These are phyloP conservation scores for Antigone vipio DNA, from an alignment of 2,113 vertebrate species.

Conservation along the genomic window DNA sequence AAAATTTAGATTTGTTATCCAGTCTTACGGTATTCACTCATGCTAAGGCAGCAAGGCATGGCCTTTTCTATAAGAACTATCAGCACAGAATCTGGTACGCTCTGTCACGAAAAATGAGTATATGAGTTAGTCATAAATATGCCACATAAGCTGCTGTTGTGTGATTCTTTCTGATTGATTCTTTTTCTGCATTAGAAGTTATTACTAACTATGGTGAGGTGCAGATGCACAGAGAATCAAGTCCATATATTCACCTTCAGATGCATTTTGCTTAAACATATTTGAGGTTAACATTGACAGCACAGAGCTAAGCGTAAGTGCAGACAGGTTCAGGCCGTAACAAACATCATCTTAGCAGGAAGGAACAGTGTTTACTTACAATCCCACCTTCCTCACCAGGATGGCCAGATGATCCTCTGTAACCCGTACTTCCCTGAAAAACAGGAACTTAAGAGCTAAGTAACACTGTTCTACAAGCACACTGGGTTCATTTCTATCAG, in stretches of 20 bases:
- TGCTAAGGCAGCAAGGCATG: neutral
- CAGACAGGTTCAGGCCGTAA: neutral
- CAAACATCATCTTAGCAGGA: neutral
- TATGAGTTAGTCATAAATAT: neutral
- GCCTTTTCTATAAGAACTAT: neutral
- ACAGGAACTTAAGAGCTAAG: neutral
- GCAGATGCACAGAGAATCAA: neutral
- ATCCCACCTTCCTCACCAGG: conserved; percentile 84
- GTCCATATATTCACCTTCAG: neutral
- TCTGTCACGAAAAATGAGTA: neutral
- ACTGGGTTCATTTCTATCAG: neutral
- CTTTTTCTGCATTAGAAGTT: neutral
- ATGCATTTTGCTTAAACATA: neutral
- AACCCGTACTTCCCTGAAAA: conserved; percentile 77
- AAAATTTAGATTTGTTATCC: neutral
- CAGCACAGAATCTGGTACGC: neutral
- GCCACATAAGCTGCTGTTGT: neutral
- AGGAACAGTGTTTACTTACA: conserved; percentile 73
- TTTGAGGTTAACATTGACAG: neutral
- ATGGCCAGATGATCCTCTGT: conserved; percentile 75
- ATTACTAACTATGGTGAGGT: neutral
- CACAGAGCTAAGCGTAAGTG: neutral
- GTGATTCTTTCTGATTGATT: neutral
- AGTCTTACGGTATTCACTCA: neutral
- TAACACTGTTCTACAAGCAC: neutral